Evolutionary conservation across 1,140 invertebrate species (phyloP).

Genomic region (Subanguina moxae): DNA sequence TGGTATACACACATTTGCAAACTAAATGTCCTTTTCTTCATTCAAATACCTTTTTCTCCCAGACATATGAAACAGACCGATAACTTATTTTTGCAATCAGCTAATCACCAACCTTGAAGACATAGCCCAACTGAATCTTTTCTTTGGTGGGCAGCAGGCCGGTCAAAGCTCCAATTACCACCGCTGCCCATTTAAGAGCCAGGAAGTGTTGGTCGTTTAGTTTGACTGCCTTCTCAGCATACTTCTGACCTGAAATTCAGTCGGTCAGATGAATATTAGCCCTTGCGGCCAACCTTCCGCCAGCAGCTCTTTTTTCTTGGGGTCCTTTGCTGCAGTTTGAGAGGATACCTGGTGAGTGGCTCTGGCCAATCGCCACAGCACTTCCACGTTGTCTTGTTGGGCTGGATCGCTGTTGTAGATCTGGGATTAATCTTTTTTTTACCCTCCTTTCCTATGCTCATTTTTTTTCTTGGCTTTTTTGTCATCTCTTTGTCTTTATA

Average conservation of each 20-base stretch:
- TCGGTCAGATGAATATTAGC: background rate
- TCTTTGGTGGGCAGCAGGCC: slow-evolving; percentile 59
- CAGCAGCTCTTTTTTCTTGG: slow-evolving; percentile 27
- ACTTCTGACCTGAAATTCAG: slow-evolving; percentile 23
- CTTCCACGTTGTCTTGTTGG: slow-evolving; percentile 8
- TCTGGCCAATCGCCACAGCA: slow-evolving; percentile 31
- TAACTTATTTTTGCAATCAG: background rate
- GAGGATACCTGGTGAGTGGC: slow-evolving; percentile 19
- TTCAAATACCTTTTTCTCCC: too few relatives aligned
- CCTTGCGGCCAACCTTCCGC: slow-evolving; percentile 12
- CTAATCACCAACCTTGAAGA: slow-evolving; percentile 26
- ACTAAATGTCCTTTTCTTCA: too few relatives aligned
- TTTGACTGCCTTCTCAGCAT: slow-evolving; percentile 28
- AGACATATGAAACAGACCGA: slow-evolving; percentile 2
- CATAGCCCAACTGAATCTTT: slow-evolving; percentile 61
- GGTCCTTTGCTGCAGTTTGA: slow-evolving; percentile 17
- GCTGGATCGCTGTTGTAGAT: slow-evolving; percentile 19
- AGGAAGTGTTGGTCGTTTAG: slow-evolving; percentile 40
- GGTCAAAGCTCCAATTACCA: slow-evolving; percentile 38
- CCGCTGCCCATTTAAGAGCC: slow-evolving; percentile 48
- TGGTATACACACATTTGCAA: too few relatives aligned
- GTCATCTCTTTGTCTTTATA: too few relatives aligned
- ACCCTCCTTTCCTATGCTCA: too few relatives aligned
- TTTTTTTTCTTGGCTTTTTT: background rate
- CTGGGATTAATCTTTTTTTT: background rate